These are phyloP conservation scores for Eospalax fontanierii DNA, from an alignment of 2,797 vertebrate species.

Conservation along the genomic window DNA sequence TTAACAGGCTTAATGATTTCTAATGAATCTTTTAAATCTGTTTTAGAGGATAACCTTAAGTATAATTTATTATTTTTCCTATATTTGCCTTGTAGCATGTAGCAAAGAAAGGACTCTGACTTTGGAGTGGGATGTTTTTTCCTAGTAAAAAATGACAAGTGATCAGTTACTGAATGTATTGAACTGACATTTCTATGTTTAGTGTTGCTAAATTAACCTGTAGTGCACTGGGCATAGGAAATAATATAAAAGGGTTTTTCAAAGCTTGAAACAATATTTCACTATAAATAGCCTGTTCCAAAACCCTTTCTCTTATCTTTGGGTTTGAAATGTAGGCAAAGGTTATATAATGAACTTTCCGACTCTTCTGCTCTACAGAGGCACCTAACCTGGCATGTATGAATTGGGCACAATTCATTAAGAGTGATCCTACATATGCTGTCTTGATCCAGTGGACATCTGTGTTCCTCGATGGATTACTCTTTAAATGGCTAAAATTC, in stretches of 20 bases:
- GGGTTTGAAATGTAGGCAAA: constrained; percentile 62
- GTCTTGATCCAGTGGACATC: not conserved
- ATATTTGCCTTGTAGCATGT: constrained; percentile 4
- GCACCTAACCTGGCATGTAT: not conserved
- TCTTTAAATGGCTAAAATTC: constrained; percentile 64
- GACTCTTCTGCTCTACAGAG: constrained; percentile 38
- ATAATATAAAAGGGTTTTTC: constrained; percentile 10
- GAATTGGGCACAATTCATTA: not conserved
- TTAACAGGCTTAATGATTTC: constrained; percentile 19
- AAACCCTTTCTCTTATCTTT: constrained; percentile 46
- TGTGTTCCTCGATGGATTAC: constrained; percentile 35
- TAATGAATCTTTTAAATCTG: not conserved
- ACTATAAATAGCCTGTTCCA: constrained; percentile 41
- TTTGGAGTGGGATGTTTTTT: not conserved
- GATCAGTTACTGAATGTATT: constrained; percentile 40
- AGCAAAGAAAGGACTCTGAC: not conserved
- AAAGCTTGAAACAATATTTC: constrained; percentile 51
- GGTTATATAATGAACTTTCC: constrained; percentile 44
- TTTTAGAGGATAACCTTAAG: constrained; percentile 48
- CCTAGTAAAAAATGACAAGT: constrained; percentile 44
- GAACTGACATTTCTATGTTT: constrained; percentile 10
- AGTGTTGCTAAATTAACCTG: constrained; percentile 38
- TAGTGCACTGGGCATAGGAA: constrained; percentile 9
- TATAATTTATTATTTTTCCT: constrained; percentile 34
- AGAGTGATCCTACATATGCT: constrained; percentile 26